Evolutionary conservation across 2,888 invertebrate genomes (phyloP).

Genomic region (Apomyelois bistriatella): DNA sequence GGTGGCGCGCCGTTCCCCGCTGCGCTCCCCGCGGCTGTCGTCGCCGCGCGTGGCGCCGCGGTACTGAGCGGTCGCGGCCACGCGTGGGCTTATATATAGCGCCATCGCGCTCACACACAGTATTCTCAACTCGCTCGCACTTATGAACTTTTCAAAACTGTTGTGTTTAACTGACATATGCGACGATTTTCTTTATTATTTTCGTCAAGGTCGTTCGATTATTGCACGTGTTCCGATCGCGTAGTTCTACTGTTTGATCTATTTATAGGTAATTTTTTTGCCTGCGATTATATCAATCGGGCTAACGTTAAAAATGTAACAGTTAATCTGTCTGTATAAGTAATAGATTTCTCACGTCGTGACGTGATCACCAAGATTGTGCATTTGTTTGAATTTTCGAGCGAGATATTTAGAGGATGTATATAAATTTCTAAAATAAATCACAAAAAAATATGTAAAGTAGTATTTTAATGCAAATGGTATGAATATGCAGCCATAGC

Average conservation of each 20-base stretch:
- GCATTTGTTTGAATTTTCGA: slow-evolving; percentile 16
- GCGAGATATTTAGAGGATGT: slow-evolving; percentile 17
- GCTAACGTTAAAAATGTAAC: too few relatives aligned
- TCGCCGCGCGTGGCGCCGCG: slow-evolving; percentile 72
- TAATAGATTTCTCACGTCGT: slow-evolving; percentile 13
- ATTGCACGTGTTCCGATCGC: too few relatives aligned
- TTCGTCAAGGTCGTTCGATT: too few relatives aligned
- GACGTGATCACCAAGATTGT: slow-evolving; percentile 24
- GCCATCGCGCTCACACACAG: slow-evolving; percentile 23
- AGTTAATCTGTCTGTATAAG: background rate
- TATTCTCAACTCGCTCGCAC: slow-evolving; percentile 33
- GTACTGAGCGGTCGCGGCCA: slow-evolving; percentile 52
- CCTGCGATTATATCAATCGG: too few relatives aligned
- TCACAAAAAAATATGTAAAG: slow-evolving; percentile 26
- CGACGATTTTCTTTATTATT: too few relatives aligned
- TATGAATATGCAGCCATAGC: slow-evolving; percentile 34
- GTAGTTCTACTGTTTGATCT: too few relatives aligned
- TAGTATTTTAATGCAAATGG: slow-evolving; percentile 26
- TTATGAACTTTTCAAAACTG: too few relatives aligned
- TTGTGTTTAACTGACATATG: too few relatives aligned
- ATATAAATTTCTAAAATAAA: slow-evolving; percentile 13
- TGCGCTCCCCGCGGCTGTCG: slow-evolving; percentile 65
- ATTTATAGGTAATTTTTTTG: too few relatives aligned
- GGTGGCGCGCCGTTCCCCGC: slow-evolving; percentile 60
- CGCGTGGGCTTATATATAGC: slow-evolving; percentile 29